A percentile compares a stretch with the other conserved stretches of the same genome.
Conservation (phyloP, 2,888 invertebrate species). For the Nesidiocoris tenuis region DNA sequence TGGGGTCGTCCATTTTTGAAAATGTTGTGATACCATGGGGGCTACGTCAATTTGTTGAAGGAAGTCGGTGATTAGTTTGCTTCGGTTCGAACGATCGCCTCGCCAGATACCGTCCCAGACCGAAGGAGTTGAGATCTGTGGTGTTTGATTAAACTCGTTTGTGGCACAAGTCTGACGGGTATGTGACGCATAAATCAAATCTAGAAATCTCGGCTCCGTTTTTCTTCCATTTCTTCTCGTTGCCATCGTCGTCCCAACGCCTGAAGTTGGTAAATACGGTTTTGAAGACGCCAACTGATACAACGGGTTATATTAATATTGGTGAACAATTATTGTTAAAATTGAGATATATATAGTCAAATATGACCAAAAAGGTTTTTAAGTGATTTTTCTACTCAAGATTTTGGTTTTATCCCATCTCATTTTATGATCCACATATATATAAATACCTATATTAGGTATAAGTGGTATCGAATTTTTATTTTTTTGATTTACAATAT, state of each 20-base stretch:
- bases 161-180: conserved; percentile 40
- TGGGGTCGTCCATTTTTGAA: conserved; percentile 8
- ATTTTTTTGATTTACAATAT: no score
- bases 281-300: no score
- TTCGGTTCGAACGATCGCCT: not conserved
- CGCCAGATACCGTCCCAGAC: conserved; percentile 21
- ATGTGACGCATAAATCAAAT: conserved; percentile 41
- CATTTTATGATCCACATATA: no score
- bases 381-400: no score
- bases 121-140: conserved; percentile 31
- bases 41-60: conserved; percentile 36
- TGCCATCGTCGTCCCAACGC: not conserved
- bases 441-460: no score
- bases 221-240: not conserved
- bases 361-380: no score
- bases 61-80: conserved; percentile 39
- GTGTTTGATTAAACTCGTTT: conserved; percentile 25
- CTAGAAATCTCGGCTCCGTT: conserved; percentile 19
- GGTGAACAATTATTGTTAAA: no score
- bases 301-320: no score
- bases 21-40: conserved; percentile 15
- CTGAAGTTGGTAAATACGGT: not conserved
- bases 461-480: no score
- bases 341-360: no score
- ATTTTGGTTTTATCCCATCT: no score